Evolutionary conservation across 1,140 invertebrate species (phyloP).

Genomic region (Stratiolaelaps scimitus): DNA sequence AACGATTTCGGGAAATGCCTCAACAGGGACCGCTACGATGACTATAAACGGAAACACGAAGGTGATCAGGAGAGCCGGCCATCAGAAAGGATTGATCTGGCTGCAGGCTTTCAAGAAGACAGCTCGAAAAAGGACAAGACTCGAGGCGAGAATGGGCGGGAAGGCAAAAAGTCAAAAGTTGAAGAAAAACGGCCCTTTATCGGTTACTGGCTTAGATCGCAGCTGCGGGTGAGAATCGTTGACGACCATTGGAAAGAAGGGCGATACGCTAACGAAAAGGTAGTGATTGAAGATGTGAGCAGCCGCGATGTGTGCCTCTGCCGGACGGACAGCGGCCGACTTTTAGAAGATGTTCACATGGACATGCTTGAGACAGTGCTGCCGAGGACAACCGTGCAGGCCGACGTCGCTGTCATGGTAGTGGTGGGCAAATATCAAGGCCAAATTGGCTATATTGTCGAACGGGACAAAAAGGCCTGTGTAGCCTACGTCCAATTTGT

Average conservation of each 20-base stretch:
- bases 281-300: constrained; percentile 39
- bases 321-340: constrained; percentile 41
- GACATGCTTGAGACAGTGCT: constrained; percentile 43
- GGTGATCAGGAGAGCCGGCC: constrained; percentile 33
- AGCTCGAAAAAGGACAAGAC: constrained; percentile 29
- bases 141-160: constrained; percentile 12
- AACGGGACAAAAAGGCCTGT: constrained; percentile 39
- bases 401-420: constrained; percentile 39
- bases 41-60: constrained; percentile 34
- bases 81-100: too few relatives aligned
- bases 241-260: constrained; percentile 42
- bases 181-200: constrained; percentile 20
- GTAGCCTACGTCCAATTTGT: constrained; percentile 40
- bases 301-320: constrained; percentile 40
- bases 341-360: constrained; percentile 39
- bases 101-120: constrained; percentile 27
- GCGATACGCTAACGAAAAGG: constrained; percentile 43
- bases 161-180: constrained; percentile 15
- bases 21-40: constrained; percentile 28
- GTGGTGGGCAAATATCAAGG: constrained; percentile 40
- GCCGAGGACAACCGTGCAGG: constrained; percentile 37
- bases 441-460: constrained; percentile 40
- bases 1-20: constrained; percentile 57
- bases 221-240: constrained; percentile 41
- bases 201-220: constrained; percentile 39